Evolutionary conservation across 1,140 invertebrate species (phyloP).

Genomic region (Apis laboriosa): DNA sequence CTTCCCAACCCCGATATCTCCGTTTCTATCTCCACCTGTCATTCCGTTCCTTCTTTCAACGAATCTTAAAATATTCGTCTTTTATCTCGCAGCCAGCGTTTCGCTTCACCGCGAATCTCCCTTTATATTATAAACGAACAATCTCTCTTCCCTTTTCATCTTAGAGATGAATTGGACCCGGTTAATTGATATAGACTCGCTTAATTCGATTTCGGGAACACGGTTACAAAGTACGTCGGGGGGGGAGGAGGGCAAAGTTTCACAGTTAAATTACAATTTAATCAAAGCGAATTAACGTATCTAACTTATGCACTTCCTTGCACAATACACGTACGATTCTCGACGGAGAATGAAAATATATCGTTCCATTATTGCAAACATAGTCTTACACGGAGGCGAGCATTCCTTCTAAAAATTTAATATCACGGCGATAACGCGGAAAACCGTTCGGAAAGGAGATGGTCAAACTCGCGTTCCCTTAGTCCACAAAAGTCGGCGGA

Average conservation of each 20-base stretch:
- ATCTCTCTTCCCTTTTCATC: background rate
- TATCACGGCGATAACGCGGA: background rate
- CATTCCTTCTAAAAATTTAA: background rate
- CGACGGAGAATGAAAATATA: no score
- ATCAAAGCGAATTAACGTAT: no score
- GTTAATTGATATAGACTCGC: background rate
- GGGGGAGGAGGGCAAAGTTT: background rate
- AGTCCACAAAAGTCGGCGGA: background rate
- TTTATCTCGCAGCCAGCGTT: background rate
- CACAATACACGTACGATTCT: no score
- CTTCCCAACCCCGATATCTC: constrained; percentile 22
- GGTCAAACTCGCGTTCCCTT: constrained; percentile 28
- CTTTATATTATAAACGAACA: constrained; percentile 15
- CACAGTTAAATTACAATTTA: background rate
- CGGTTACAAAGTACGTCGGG: background rate
- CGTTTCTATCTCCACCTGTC: constrained; percentile 25
- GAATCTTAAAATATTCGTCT: constrained; percentile 44
- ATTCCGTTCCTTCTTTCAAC: constrained; percentile 6
- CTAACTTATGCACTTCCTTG: background rate
- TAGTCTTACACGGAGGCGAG: background rate
- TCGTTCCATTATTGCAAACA: background rate
- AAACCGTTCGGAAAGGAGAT: constrained; percentile 4
- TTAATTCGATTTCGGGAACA: background rate
- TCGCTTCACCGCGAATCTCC: background rate
- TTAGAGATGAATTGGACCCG: background rate